Percentiles rank a stretch among this genome's conserved stretches.
Evolutionary conservation across 2,797 vertebrate genomes (phyloP).

Genomic region (Crenichthys baileyi): DNA sequence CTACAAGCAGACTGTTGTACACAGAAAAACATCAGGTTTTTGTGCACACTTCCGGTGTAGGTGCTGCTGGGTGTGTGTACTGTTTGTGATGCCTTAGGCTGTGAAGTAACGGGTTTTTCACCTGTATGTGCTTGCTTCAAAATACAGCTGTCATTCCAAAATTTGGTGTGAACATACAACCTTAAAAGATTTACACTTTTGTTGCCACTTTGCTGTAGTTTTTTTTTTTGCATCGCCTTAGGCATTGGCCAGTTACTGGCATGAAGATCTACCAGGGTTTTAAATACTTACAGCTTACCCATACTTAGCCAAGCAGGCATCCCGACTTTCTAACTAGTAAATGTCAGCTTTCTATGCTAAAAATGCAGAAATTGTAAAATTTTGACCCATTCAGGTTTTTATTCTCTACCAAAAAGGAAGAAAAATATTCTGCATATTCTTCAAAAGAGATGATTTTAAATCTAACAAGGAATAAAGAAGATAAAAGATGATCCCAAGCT

Average conservation of each 20-base stretch:
- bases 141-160: background rate
- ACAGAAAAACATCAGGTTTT: conserved; percentile 1
- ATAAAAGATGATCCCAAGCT: background rate
- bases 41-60: conserved; percentile 24
- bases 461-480: background rate
- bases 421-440: background rate
- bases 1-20: conserved; percentile 10
- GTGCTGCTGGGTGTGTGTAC: conserved; percentile 1
- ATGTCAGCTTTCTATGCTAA: too few relatives aligned
- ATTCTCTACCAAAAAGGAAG: background rate
- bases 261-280: background rate
- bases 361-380: too few relatives aligned
- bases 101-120: background rate
- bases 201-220: background rate
- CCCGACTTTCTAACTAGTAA: too few relatives aligned
- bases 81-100: background rate
- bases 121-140: background rate
- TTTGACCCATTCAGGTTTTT: too few relatives aligned
- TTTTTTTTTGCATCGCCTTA: background rate
- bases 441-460: background rate
- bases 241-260: background rate
- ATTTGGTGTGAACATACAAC: background rate
- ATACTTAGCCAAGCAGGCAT: too few relatives aligned
- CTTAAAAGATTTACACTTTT: background rate
- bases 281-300: background rate